A percentile compares a stretch with the other conserved stretches of the same genome.
Evolutionary conservation across 35 echinoderm and acorn worm genomes (phyloP).

Genomic region (Nesometra sesokonis): DNA sequence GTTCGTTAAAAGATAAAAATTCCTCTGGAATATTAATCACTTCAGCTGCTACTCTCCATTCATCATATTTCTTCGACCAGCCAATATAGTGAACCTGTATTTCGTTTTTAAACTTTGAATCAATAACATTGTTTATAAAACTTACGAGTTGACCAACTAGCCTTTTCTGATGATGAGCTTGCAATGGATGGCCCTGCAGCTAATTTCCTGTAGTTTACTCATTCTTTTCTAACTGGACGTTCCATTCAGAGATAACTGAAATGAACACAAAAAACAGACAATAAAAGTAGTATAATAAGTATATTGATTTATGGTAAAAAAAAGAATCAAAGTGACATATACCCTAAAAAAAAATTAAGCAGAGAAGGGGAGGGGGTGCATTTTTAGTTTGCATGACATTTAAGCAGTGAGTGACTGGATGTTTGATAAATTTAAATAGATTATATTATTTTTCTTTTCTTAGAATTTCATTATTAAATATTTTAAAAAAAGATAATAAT

Average conservation of each 20-base stretch:
- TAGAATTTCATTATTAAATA: no score
- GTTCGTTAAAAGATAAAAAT: constrained; percentile 3
- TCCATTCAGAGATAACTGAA: background rate
- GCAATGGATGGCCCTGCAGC: constrained; percentile 16
- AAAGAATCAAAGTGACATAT: no score
- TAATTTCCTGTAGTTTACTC: constrained; percentile 21
- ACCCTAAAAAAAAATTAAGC: no score
- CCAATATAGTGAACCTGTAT: constrained; percentile 37
- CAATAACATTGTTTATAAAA: constrained; percentile 13
- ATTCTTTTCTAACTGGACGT: background rate
- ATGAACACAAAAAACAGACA: no score
- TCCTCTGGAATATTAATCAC: constrained; percentile 30
- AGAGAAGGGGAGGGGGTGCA: no score
- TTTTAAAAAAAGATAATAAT: no score
- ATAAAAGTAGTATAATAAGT: no score
- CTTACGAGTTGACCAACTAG: constrained; percentile 4
- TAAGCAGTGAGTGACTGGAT: no score
- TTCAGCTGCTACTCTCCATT: constrained; percentile 26
- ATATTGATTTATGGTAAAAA: no score
- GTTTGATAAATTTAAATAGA: no score
- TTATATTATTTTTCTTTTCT: no score
- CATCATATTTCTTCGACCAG: constrained; percentile 36
- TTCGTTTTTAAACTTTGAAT: background rate
- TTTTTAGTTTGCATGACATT: no score
- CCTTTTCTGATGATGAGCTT: background rate